phyloP scores from a whole-genome alignment of 2,797 vertebrate species.

The Manis javanica region DNA sequence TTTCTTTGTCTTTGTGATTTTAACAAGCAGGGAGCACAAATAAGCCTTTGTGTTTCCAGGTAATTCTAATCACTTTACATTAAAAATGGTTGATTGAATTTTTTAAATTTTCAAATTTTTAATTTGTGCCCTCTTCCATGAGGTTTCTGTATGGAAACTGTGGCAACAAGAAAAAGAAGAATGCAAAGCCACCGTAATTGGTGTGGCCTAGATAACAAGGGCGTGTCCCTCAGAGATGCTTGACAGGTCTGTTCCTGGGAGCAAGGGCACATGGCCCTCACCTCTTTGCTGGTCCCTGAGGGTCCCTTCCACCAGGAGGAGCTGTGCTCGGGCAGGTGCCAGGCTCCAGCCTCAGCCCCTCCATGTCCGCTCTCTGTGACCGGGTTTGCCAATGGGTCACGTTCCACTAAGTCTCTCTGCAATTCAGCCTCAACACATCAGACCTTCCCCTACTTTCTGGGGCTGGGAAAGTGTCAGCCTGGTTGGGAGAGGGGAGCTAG shows the following conservation, averaged over 20 bases:
- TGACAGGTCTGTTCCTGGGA: not conserved
- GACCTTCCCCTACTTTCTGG: fast-evolving
- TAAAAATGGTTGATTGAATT: not conserved
- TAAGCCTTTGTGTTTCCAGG: not conserved
- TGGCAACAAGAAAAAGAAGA: fast-evolving
- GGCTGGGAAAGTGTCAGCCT: fast-evolving
- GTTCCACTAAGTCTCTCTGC: not conserved
- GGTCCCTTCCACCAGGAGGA: not conserved
- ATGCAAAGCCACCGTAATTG: fast-evolving
- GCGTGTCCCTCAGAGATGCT: not conserved
- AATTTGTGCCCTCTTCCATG: not conserved
- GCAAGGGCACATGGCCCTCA: fast-evolving
- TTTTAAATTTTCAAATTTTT: not conserved
- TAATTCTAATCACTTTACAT: not conserved
- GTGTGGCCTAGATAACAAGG: fast-evolving
- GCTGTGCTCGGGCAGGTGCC: fast-evolving
- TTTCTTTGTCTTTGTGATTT: not conserved
- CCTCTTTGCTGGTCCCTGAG: fast-evolving
- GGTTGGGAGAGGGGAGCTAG: fast-evolving
- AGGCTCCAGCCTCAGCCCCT: not conserved
- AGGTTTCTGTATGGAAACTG: not conserved
- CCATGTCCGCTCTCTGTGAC: fast-evolving
- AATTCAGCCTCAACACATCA: not conserved
- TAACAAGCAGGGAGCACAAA: too few relatives aligned
- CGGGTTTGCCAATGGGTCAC: not conserved